A percentile compares a stretch with the other conserved stretches of the same genome.
phyloP scores from a whole-genome alignment of 2,113 vertebrate species.

The Chinchilla lanigera region DNA sequence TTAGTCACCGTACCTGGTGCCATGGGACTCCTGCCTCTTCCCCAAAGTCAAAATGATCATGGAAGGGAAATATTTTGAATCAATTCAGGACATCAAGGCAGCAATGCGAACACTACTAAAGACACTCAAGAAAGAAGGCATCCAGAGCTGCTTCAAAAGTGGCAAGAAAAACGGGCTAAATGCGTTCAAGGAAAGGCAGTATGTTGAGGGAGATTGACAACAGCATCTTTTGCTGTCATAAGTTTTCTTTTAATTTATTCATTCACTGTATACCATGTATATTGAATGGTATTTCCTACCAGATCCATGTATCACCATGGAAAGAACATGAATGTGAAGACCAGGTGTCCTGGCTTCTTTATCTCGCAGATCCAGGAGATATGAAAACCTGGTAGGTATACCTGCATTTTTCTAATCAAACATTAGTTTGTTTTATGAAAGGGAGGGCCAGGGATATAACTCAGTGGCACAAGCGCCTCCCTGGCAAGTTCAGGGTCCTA shows the following conservation, averaged over 20 bases:
- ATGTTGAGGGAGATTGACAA: neutral
- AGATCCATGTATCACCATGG: neutral
- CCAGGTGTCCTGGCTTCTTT: neutral
- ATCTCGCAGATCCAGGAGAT: neutral
- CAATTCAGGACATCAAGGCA: neutral
- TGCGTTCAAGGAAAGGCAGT: neutral
- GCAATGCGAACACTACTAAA: neutral
- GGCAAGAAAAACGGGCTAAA: neutral
- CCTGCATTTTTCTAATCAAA: neutral
- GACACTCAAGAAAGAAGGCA: neutral
- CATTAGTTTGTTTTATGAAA: neutral
- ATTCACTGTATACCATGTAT: neutral
- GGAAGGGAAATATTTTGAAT: neutral
- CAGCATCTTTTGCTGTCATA: neutral
- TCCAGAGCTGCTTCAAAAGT: neutral
- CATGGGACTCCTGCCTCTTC: neutral
- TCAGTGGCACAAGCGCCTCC: no score
- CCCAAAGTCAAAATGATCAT: neutral
- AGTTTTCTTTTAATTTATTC: neutral
- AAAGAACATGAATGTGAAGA: neutral
- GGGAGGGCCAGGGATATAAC: neutral
- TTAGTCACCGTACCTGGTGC: neutral
- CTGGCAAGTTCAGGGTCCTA: no score
- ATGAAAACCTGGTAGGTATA: neutral
- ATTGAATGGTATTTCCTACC: conserved; percentile 53